Evolutionary conservation across 1,140 invertebrate genomes (phyloP).

Genomic region (Musca vetustissima): DNA sequence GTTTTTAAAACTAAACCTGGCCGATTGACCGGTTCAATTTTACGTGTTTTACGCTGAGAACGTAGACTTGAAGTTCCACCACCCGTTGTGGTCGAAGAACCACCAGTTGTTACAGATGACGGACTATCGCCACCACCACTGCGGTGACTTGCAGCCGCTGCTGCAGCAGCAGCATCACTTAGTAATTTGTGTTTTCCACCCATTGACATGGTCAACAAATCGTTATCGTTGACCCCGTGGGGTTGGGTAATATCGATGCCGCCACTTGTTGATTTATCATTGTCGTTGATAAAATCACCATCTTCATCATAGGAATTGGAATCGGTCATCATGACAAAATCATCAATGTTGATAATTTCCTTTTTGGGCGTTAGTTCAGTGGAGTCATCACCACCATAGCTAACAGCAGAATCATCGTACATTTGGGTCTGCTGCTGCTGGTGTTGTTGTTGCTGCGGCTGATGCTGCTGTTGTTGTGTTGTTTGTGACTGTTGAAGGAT

Average conservation of each 20-base stretch:
- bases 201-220: slow-evolving; percentile 41
- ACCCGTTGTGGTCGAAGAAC: slow-evolving; percentile 15
- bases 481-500: no score
- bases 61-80: slow-evolving; percentile 34
- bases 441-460: slow-evolving; percentile 16
- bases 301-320: slow-evolving; percentile 53
- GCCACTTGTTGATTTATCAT: slow-evolving; percentile 29
- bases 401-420: slow-evolving; percentile 40
- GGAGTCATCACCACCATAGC: slow-evolving; percentile 35
- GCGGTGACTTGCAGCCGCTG: slow-evolving; percentile 25
- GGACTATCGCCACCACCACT: slow-evolving; percentile 27
- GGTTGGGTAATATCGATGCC: slow-evolving; percentile 50
- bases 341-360: slow-evolving; percentile 54
- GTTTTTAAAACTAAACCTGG: slow-evolving; percentile 75
- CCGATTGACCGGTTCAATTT: slow-evolving; percentile 76
- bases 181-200: slow-evolving; percentile 46
- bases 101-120: slow-evolving; percentile 26
- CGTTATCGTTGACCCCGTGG: slow-evolving; percentile 33
- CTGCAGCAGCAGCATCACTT: slow-evolving; percentile 34
- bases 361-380: slow-evolving; percentile 47
- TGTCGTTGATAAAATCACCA: slow-evolving; percentile 53
- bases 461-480: slow-evolving; percentile 11
- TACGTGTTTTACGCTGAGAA: slow-evolving; percentile 56
- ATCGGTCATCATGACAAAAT: slow-evolving; percentile 54
- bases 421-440: slow-evolving; percentile 44